phyloP scores from a whole-genome alignment of 2,888 invertebrate genomes.

The Aphrophora alni region DNA sequence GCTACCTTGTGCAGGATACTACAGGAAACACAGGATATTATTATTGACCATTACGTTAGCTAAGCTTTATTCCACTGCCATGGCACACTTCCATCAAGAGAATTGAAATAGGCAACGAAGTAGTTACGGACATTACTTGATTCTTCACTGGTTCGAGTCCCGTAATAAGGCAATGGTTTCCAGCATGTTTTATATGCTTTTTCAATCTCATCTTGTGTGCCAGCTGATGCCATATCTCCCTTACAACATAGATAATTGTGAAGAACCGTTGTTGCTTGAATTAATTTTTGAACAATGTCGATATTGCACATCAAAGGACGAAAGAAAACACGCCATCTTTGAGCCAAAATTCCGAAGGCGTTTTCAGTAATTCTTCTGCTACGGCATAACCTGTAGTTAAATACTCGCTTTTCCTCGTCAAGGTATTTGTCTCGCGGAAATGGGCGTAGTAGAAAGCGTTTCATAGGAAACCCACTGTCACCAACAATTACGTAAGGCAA shows the following conservation, averaged over 20 bases:
- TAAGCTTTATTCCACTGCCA: too few relatives aligned
- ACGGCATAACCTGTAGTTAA: conserved; percentile 3
- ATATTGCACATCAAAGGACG: background rate
- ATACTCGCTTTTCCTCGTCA: background rate
- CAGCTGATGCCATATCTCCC: background rate
- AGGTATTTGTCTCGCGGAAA: conserved; percentile 28
- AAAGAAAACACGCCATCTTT: conserved; percentile 11
- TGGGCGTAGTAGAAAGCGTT: too few relatives aligned
- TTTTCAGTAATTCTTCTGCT: background rate
- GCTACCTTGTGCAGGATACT: too few relatives aligned
- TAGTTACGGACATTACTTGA: background rate
- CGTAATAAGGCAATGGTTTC: conserved; percentile 14
- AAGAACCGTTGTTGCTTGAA: conserved; percentile 10
- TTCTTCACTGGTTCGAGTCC: background rate
- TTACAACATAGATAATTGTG: conserved; percentile 9
- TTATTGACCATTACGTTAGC: too few relatives aligned
- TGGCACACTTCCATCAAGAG: background rate
- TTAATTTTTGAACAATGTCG: background rate
- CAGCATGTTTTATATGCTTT: background rate
- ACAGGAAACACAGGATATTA: too few relatives aligned
- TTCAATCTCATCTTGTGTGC: background rate
- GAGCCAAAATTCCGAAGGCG: background rate
- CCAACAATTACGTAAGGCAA: conserved; percentile 40
- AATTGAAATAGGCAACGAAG: conserved; percentile 2
- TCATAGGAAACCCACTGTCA: conserved; percentile 36